Evolutionary conservation across 1,140 invertebrate genomes (phyloP).

Genomic region (Wiebesia pumilae): DNA sequence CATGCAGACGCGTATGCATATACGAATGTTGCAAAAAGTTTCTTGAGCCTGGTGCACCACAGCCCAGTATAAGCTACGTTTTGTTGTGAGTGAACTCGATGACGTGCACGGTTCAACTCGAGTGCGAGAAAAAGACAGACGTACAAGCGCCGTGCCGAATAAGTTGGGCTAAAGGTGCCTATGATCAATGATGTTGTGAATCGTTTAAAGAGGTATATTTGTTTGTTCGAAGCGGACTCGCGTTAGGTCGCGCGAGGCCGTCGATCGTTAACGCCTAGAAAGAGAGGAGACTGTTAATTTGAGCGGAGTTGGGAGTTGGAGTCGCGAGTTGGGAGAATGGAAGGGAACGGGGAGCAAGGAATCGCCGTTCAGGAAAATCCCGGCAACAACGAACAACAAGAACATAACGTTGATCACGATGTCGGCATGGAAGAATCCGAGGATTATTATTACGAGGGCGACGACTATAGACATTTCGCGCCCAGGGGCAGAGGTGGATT

Average conservation of each 20-base stretch:
- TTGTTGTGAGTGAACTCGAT: slow-evolving; percentile 30
- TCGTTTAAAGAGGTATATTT: slow-evolving; percentile 16
- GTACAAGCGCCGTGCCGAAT: neutral
- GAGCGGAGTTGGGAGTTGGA: neutral
- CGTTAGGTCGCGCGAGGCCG: neutral
- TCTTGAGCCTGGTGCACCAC: too few relatives aligned
- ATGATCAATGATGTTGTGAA: slow-evolving; percentile 23
- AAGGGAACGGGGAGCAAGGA: slow-evolving; percentile 41
- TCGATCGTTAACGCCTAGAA: neutral
- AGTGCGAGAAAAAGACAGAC: slow-evolving; percentile 18
- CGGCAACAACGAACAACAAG: slow-evolving; percentile 55
- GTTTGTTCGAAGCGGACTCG: slow-evolving; percentile 6
- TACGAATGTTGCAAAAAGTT: neutral
- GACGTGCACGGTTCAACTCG: slow-evolving; percentile 16
- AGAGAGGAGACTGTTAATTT: neutral
- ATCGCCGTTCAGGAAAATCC: slow-evolving; percentile 11
- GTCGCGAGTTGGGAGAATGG: slow-evolving; percentile 9
- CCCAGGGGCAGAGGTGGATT: slow-evolving; percentile 71
- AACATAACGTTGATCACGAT: slow-evolving; percentile 59
- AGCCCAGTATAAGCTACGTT: neutral
- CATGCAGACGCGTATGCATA: neutral
- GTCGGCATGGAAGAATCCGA: slow-evolving; percentile 70
- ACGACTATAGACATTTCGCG: slow-evolving; percentile 72
- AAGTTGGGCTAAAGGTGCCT: neutral
- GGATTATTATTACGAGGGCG: slow-evolving; percentile 69